phyloP scores from a whole-genome alignment of 2,113 vertebrate species.

The Coturnix japonica region DNA sequence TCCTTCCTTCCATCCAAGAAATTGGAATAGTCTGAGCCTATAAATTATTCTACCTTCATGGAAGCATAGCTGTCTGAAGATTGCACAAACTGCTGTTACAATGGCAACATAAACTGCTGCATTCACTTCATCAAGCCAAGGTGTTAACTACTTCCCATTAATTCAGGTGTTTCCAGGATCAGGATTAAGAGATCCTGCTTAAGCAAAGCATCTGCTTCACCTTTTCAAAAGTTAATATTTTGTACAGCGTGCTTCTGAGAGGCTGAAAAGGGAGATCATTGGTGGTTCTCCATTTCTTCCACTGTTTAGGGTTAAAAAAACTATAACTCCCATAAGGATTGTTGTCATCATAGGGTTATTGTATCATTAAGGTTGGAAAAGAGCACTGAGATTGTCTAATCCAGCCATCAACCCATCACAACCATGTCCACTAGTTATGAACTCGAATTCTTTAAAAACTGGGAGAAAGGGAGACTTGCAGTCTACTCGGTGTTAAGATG shows the following conservation, averaged over 20 bases:
- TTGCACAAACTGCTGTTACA: background rate
- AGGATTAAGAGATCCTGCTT: slow-evolving; percentile 55
- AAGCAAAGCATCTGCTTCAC: slow-evolving; percentile 27
- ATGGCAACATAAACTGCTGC: background rate
- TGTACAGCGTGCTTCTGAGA: background rate
- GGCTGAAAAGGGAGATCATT: background rate
- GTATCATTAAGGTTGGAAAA: too few species aligned
- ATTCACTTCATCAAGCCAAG: slow-evolving; percentile 34
- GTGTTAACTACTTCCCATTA: slow-evolving; percentile 61
- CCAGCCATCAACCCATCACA: too few species aligned
- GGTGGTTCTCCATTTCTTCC: background rate
- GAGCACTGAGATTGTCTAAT: too few species aligned
- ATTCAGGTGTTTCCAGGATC: slow-evolving; percentile 41
- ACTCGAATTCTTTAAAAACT: background rate
- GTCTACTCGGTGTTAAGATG: background rate
- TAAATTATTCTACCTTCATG: background rate
- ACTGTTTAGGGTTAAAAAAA: background rate
- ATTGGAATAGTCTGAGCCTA: background rate
- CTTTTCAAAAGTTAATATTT: slow-evolving; percentile 51
- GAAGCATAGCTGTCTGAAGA: background rate
- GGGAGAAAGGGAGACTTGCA: background rate
- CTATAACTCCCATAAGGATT: background rate
- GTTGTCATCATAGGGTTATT: background rate
- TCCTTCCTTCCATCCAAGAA: background rate
- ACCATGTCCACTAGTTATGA: background rate